These are phyloP conservation scores for Puma concolor DNA, from an alignment of 2,113 vertebrate genomes.

Conservation along the genomic window DNA sequence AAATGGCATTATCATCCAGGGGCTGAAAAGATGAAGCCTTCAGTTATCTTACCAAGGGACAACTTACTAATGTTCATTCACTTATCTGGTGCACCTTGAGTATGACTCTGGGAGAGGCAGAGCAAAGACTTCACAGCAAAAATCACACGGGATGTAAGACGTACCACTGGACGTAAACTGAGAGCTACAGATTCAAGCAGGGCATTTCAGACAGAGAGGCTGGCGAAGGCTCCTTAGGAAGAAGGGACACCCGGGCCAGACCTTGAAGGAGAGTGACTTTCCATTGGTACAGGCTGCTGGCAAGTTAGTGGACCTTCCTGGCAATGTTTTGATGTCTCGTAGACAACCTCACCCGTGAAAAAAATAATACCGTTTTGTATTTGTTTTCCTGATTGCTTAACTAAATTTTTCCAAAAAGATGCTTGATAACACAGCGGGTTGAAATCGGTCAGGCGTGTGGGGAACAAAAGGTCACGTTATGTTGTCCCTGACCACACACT, in stretches of 20 bases:
- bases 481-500: fast-evolving
- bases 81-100: background rate
- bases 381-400: background rate
- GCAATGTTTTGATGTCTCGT: background rate
- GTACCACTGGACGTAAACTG: fast-evolving
- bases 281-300: background rate
- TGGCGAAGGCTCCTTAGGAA: background rate
- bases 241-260: background rate
- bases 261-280: background rate
- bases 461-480: background rate
- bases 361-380: background rate
- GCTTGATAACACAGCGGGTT: background rate
- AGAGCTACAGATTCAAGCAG: background rate
- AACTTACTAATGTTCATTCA: background rate
- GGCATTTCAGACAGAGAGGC: background rate
- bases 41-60: background rate
- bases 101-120: background rate
- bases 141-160: background rate
- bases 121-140: background rate
- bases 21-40: background rate
- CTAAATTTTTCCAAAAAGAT: background rate
- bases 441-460: background rate
- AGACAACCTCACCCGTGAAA: background rate
- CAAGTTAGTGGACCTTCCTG: background rate
- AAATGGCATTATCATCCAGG: background rate